Evolutionary conservation across 2,888 invertebrate species (phyloP).

Genomic region (Rhopalosiphum nymphaeae): DNA sequence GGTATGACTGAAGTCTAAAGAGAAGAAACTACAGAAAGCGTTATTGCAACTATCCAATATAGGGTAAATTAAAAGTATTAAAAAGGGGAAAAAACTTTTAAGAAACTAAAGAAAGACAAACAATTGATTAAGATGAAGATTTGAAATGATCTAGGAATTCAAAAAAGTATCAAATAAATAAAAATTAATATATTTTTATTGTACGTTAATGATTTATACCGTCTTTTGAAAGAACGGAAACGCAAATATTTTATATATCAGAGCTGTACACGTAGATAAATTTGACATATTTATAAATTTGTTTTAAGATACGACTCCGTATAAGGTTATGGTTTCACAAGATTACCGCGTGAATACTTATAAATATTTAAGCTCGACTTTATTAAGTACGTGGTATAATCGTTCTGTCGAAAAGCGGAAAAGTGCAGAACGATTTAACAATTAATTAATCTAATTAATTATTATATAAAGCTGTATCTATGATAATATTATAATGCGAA

Average conservation of each 20-base stretch:
- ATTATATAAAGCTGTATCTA: not conserved
- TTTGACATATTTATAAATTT: not conserved
- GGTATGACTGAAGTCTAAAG: not conserved
- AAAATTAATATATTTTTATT: not conserved
- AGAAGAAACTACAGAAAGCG: not conserved
- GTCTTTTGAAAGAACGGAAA: not conserved
- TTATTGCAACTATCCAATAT: not conserved
- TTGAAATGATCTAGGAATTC: not conserved
- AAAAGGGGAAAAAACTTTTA: not conserved
- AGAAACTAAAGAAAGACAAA: not conserved
- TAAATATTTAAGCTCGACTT: too few species aligned
- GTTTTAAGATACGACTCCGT: too few species aligned
- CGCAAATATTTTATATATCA: not conserved
- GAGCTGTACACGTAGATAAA: not conserved
- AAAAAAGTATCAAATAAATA: not conserved
- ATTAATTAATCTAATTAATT: not conserved
- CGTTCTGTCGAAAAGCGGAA: not conserved
- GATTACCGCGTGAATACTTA: too few species aligned
- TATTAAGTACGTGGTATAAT: too few species aligned
- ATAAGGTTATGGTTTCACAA: too few species aligned
- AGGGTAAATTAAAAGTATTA: not conserved
- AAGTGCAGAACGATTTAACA: not conserved
- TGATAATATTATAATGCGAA: not conserved
- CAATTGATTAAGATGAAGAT: not conserved
- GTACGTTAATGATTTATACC: not conserved